Conservation (phyloP, 2,797 vertebrate species). For the Varecia variegata region DNA sequence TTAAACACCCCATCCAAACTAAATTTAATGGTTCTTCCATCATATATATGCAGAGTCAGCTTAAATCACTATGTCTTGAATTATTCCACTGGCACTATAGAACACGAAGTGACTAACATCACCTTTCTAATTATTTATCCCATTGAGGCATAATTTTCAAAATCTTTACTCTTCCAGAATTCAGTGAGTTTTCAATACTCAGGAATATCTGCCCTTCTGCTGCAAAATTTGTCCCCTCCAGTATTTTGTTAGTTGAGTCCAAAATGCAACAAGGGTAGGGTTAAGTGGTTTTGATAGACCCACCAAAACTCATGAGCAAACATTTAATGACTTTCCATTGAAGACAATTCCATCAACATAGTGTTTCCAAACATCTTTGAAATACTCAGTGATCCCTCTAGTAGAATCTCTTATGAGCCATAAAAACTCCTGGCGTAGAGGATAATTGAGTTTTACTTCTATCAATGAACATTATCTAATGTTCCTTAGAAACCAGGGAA, state of each 20-base stretch:
- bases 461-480: slow-evolving; percentile 23
- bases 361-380: slow-evolving; percentile 64
- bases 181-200: background rate
- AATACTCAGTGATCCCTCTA: background rate
- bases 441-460: slow-evolving; percentile 57
- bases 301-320: slow-evolving; percentile 37
- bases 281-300: slow-evolving; percentile 34
- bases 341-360: slow-evolving; percentile 38
- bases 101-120: background rate
- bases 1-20: background rate
- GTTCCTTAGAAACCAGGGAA: slow-evolving; percentile 58
- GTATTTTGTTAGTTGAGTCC: background rate
- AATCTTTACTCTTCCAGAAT: background rate
- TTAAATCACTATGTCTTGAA: background rate
- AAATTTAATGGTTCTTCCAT: background rate
- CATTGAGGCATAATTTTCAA: background rate
- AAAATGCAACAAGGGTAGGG: background rate
- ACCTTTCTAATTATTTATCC: background rate
- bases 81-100: background rate
- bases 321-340: slow-evolving; percentile 36
- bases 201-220: background rate
- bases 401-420: slow-evolving; percentile 42
- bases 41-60: background rate
- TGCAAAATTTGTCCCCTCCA: slow-evolving; percentile 17
- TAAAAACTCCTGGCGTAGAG: slow-evolving; percentile 28